Conservation (phyloP, 2,888 invertebrate species). For the Aelia acuminata region DNA sequence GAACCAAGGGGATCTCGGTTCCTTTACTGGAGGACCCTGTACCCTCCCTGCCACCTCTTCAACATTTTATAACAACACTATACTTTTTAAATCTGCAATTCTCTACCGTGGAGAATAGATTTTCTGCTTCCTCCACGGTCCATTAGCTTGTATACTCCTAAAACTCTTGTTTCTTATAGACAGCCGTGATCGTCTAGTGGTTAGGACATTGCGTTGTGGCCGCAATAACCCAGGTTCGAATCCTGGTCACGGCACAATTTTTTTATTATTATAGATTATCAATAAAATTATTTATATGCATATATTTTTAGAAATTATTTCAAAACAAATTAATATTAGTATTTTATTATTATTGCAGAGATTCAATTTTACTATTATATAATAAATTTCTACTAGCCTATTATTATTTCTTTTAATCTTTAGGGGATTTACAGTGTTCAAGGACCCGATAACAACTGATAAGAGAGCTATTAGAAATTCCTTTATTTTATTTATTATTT, state of each 20-base stretch:
- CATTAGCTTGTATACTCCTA: background rate
- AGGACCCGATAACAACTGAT: background rate
- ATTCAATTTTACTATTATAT: background rate
- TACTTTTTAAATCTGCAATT: no score
- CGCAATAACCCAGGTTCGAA: constrained; percentile 26
- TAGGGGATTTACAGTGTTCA: background rate
- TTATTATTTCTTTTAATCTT: background rate
- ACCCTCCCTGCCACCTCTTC: no score
- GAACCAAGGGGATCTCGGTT: no score
- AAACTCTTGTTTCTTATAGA: background rate
- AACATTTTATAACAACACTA: no score
- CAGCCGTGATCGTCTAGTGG: constrained; percentile 14
- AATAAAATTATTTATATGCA: background rate
- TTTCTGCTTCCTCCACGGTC: background rate
- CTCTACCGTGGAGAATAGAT: background rate
- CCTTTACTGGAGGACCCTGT: no score
- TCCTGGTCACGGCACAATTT: background rate
- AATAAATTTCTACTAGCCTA: background rate
- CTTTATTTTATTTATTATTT: background rate
- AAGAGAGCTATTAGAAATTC: background rate
- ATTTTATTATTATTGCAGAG: background rate
- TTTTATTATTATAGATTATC: background rate
- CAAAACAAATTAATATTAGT: background rate
- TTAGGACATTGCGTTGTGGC: constrained; percentile 26
- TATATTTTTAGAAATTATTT: background rate